Evolutionary conservation across 2,113 vertebrate species (phyloP).

Genomic region (Porphyrio hochstetteri): DNA sequence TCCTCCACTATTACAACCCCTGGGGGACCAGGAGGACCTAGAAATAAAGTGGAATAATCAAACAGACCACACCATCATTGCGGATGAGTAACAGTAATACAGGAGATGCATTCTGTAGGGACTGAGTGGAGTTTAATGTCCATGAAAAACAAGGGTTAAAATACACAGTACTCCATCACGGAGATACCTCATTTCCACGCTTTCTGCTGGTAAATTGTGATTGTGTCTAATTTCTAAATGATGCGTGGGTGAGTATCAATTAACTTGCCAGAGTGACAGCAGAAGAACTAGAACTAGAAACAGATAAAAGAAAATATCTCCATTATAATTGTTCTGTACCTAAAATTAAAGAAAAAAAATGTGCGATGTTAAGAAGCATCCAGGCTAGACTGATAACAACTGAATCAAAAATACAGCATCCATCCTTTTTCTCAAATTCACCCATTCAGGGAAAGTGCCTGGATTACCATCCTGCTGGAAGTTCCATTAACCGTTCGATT

Average conservation of each 20-base stretch:
- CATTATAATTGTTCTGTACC: neutral
- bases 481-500: neutral
- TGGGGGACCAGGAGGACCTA: slow-evolving; percentile 95
- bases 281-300: slow-evolving; percentile 36
- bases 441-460: neutral
- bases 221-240: neutral
- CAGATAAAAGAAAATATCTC: neutral
- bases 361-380: neutral
- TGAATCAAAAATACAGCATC: neutral
- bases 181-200: neutral
- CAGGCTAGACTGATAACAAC: neutral
- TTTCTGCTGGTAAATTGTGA: neutral
- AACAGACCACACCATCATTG: neutral
- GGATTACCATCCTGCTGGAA: neutral
- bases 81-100: neutral
- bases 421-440: neutral
- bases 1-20: slow-evolving; percentile 97
- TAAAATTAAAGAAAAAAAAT: neutral
- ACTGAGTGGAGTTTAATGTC: neutral
- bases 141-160: slow-evolving; percentile 6
- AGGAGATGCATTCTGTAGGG: neutral
- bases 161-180: neutral
- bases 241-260: neutral
- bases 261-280: slow-evolving; percentile 4
- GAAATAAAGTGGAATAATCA: slow-evolving; percentile 35